These are phyloP conservation scores for Myotis vivesi DNA, from an alignment of 2,797 vertebrate genomes.

Conservation along the genomic window DNA sequence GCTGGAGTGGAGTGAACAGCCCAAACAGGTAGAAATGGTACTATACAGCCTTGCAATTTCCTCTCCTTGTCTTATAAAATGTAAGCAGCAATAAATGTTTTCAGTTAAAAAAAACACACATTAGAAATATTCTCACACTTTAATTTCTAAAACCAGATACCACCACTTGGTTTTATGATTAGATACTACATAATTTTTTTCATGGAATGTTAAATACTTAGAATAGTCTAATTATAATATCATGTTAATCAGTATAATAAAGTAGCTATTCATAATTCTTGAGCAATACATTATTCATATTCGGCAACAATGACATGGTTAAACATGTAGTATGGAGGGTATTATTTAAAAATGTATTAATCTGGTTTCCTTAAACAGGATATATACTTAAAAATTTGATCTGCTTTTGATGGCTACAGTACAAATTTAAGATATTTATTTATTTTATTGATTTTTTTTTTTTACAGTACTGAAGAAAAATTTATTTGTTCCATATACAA, in stretches of 20 bases:
- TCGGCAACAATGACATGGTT: background rate
- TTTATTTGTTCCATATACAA: too few relatives aligned
- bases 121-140: background rate
- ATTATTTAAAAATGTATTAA: background rate
- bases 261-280: background rate
- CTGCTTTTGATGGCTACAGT: background rate
- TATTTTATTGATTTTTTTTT: too few relatives aligned
- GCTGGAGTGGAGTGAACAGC: background rate
- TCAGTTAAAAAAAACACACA: background rate
- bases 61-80: background rate
- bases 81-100: background rate
- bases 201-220: background rate
- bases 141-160: slow-evolving; percentile 59
- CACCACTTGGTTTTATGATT: slow-evolving; percentile 70
- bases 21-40: background rate
- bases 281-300: background rate
- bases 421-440: background rate
- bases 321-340: background rate
- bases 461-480: too few relatives aligned
- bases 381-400: background rate
- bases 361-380: background rate
- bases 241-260: background rate
- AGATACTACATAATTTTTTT: slow-evolving; percentile 51
- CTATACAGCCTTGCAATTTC: background rate
- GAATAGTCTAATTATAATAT: background rate